These are phyloP conservation scores for Sarcophaga subvicina DNA, from an alignment of 2,888 invertebrate species.

Conservation along the genomic window DNA sequence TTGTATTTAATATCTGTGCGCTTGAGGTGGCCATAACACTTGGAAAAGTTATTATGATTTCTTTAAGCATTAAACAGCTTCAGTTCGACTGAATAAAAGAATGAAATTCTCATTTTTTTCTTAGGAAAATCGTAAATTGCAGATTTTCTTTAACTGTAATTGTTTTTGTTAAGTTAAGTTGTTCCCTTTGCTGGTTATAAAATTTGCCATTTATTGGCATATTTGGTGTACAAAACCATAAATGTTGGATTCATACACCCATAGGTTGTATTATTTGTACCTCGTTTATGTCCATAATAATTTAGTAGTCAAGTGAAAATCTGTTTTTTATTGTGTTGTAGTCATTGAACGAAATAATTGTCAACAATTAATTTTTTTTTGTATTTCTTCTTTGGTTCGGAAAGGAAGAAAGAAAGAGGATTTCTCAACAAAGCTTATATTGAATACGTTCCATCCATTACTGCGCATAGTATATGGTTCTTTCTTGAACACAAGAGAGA, in stretches of 20 bases:
- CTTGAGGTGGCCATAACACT: slow-evolving; percentile 35
- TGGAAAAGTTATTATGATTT: slow-evolving; percentile 9
- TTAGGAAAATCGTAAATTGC: slow-evolving; percentile 44
- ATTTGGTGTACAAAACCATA: neutral
- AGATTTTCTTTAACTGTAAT: slow-evolving; percentile 10
- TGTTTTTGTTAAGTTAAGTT: neutral
- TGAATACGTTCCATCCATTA: no score
- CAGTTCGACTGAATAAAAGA: slow-evolving; percentile 1
- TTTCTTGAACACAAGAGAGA: no score
- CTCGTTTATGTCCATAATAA: no score
- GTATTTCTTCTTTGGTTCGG: no score
- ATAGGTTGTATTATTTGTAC: no score
- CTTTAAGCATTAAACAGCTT: slow-evolving; percentile 6
- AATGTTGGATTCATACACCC: neutral
- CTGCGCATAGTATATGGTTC: no score
- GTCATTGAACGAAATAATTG: no score
- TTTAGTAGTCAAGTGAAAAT: no score
- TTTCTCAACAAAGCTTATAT: no score
- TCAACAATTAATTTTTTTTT: no score
- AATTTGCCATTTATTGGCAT: neutral
- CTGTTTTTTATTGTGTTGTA: no score
- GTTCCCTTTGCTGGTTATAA: neutral
- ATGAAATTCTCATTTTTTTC: slow-evolving; percentile 22
- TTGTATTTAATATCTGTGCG: slow-evolving; percentile 14
- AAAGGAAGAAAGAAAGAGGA: no score